Base-by-base conservation (phyloP, 2,888 invertebrate species). In the Drosophila flavopinicola region DNA sequence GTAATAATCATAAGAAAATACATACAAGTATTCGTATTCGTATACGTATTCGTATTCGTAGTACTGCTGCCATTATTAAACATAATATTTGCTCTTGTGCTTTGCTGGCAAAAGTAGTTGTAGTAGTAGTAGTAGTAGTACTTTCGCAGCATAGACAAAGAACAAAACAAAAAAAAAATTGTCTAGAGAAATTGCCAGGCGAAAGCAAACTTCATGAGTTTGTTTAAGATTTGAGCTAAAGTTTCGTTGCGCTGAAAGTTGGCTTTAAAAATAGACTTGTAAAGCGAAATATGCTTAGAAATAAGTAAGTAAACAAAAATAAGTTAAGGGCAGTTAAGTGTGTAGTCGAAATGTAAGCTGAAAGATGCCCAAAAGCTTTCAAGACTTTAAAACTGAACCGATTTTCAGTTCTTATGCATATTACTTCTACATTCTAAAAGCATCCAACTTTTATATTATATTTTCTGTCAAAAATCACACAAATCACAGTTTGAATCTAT, bases 51-150 rank as follows among this genome's bases (percentile, higher is more conserved):
- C 24, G 29, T 35, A 32, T 44, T 15, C 29, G 17, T 13, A 17
- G 37, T 29, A 48, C 38, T 44, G 37, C 54, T 41, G 27, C 51
- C 66, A 71, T 71, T 72, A 71, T 54, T 71, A 61, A 66, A 57
- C 61, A 66, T 17, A 71, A 71, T 71, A 72, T 71, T 71, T 72
- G 53, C 38, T 24, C 49, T 57, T 52, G 35, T 33, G 49, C 59
- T 66, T 47, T n/a, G n/a, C n/a, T n/a, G n/a, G n/a, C n/a, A n/a
- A n/a, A n/a, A n/a, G n/a, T n/a, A n/a, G n/a, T n/a, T n/a, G n/a
- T n/a, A n/a, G n/a, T n/a, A n/a, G n/a, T n/a, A n/a, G n/a, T n/a
- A n/a, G 52, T 25, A 7, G 25, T 30, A 44, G 44, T 30, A 30
- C 33, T 49, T 58, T 23, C 27, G n/a, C 7, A 35, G 38, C 24